Evolutionary conservation across 2,113 vertebrate genomes (phyloP), one percentile per base, ranked within the genome.

Genomic region (Prionailurus viverrinus): DNA sequence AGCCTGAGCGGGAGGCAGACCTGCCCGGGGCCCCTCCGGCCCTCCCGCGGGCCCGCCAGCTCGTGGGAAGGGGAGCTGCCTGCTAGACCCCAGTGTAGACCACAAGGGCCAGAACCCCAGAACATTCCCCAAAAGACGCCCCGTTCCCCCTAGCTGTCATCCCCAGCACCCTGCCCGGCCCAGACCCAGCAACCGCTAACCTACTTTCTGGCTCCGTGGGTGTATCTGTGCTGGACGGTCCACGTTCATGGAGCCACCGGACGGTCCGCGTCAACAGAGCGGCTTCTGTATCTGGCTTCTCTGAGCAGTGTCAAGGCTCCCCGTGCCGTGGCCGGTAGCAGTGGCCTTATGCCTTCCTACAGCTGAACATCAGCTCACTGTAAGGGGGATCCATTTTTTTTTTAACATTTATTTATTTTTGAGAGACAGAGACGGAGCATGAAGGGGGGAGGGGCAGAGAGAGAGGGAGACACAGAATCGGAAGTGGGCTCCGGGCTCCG

Each of bases 111-210:
- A 13, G 11, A 27, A 53, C 4, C 14, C 45, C 9, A 45, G 29
- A 19, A 27, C 23, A 3, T 7, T 45, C 36, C n/a, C 69, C 29
- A 6, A 7, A 61, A 53, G 36, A 23, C 21, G 76, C 10, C 27
- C 4, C 1, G 0, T 0, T 8, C 29, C 39, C 48, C 7, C 16
- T 3, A 27, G 69, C 36, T 2, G 31, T 31, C 79, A 36, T 1
- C 39, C 33, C 68, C 19, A 14, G 0, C 12, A 13, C 12, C 25
- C 69, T 2, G 45, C 69, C 82, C 3, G 1, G 18, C 31, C 41
- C 27, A 13, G 71, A 45, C 79, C 58, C 2, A 12, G 18, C 18
- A 73, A 18, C 45, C 65, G 10, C 31, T n/a, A 5, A 8, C 3
- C 9, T 19, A 7, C 33, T 18, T 36, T 18, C 58, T 25, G 31